phyloP scores from a whole-genome alignment of 2,113 vertebrate genomes.

The Bujurquina vittata region DNA sequence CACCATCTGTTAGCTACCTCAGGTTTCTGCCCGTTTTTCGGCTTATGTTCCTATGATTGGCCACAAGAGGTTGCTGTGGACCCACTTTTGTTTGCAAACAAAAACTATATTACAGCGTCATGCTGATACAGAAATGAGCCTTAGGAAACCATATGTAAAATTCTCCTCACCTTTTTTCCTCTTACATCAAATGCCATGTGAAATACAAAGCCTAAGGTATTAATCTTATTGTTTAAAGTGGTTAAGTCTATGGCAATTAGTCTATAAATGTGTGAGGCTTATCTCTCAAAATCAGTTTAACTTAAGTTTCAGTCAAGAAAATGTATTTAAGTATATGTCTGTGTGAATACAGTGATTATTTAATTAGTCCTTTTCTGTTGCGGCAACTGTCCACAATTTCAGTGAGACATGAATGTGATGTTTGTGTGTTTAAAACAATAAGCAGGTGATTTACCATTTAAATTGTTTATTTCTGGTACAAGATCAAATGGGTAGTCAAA shows the following conservation, averaged over 20 bases:
- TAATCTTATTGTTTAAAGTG: no score
- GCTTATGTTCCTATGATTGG: not conserved
- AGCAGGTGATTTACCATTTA: not conserved
- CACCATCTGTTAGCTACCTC: not conserved
- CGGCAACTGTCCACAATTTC: no score
- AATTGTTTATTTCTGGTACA: slow-evolving; percentile 41
- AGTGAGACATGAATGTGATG: not conserved
- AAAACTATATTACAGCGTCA: no score
- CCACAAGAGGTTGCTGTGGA: slow-evolving; percentile 41
- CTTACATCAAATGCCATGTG: not conserved
- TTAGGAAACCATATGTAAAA: not conserved
- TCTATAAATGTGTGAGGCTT: not conserved
- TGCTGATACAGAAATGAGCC: not conserved
- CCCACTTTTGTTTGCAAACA: not conserved
- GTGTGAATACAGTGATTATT: not conserved
- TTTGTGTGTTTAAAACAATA: not conserved
- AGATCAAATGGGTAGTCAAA: not conserved
- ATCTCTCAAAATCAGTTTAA: not conserved
- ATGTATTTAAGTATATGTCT: no score
- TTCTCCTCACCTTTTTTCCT: not conserved
- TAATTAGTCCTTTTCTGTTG: not conserved
- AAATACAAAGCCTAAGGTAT: no score
- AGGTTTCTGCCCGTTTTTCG: not conserved
- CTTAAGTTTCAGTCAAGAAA: not conserved
- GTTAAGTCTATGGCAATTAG: not conserved